Evolutionary conservation across 2,113 vertebrate species (phyloP).

Genomic region (Rhabdornis inornatus): DNA sequence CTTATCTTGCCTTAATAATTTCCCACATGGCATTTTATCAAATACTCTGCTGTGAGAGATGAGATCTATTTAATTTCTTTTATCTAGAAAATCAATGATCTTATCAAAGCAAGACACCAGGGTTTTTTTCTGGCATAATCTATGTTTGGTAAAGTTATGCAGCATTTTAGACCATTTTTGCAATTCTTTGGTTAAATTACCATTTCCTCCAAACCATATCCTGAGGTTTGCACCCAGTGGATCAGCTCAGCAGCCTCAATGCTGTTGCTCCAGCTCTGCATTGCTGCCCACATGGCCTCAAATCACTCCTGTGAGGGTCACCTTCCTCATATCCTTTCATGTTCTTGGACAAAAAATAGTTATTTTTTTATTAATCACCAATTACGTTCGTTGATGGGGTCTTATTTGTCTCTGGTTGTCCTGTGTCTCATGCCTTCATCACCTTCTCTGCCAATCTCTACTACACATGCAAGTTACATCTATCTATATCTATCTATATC

Average conservation of each 20-base stretch:
- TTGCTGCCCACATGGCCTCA: background rate
- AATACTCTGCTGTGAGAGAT: background rate
- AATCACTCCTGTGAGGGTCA: background rate
- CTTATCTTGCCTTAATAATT: constrained; percentile 19
- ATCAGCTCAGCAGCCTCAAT: background rate
- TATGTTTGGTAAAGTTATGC: background rate
- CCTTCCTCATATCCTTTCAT: background rate
- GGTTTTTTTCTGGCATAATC: background rate
- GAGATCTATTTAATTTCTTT: constrained; percentile 48
- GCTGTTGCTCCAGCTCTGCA: background rate
- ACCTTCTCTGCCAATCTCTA: background rate
- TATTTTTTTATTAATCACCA: background rate
- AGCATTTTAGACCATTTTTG: background rate
- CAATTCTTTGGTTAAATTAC: background rate
- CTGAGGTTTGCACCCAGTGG: background rate
- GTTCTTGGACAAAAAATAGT: background rate
- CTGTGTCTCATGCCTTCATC: background rate
- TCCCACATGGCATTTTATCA: background rate
- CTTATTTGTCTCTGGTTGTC: background rate
- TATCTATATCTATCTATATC: background rate
- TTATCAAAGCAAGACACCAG: constrained; percentile 29
- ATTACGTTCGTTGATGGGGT: background rate
- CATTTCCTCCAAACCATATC: background rate
- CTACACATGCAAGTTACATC: background rate
- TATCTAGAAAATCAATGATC: constrained; percentile 52